Conservation (phyloP, 2,797 vertebrate species). For the Neomorphus geoffroyi region DNA sequence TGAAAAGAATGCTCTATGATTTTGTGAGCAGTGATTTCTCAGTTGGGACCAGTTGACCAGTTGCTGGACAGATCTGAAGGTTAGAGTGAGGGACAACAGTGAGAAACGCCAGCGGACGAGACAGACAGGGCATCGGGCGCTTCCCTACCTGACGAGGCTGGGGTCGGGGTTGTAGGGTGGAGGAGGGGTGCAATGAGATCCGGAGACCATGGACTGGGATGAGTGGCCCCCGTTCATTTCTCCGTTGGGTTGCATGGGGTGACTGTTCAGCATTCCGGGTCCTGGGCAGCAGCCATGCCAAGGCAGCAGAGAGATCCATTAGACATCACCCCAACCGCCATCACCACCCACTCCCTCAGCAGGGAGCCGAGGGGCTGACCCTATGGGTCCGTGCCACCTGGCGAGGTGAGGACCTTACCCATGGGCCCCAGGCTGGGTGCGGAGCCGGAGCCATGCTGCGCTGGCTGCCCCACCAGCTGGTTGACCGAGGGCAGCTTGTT, state of each 20-base stretch:
- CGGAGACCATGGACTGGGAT: conserved; percentile 90
- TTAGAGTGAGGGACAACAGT: conserved; percentile 10
- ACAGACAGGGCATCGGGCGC: rapidly evolving
- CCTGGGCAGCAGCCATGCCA: conserved; percentile 70
- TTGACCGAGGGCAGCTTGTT: conserved; percentile 89
- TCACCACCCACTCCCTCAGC: background rate
- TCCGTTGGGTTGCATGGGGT: conserved; percentile 89
- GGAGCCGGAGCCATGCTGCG: conserved; percentile 79
- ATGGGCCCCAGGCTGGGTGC: conserved; percentile 84
- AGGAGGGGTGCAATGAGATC: conserved; percentile 95
- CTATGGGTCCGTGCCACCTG: no score
- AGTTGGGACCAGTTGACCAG: conserved; percentile 8
- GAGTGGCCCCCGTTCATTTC: conserved; percentile 91
- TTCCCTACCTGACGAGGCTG: conserved; percentile 94
- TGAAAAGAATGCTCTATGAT: background rate
- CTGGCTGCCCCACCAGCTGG: conserved; percentile 91
- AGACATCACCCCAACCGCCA: rapidly evolving
- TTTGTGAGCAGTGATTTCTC: conserved; percentile 25
- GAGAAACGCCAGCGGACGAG: background rate
- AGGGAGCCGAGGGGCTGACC: no score
- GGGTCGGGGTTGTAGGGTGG: conserved; percentile 96
- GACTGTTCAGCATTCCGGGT: conserved; percentile 87
- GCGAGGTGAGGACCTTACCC: conserved; percentile 77
- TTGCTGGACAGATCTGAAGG: background rate
- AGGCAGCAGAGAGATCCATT: rapidly evolving